Evolutionary conservation across 2,888 invertebrate species (phyloP), one percentile per base, ranked within the genome.

Genomic region (Enchytraeus crypticus): DNA sequence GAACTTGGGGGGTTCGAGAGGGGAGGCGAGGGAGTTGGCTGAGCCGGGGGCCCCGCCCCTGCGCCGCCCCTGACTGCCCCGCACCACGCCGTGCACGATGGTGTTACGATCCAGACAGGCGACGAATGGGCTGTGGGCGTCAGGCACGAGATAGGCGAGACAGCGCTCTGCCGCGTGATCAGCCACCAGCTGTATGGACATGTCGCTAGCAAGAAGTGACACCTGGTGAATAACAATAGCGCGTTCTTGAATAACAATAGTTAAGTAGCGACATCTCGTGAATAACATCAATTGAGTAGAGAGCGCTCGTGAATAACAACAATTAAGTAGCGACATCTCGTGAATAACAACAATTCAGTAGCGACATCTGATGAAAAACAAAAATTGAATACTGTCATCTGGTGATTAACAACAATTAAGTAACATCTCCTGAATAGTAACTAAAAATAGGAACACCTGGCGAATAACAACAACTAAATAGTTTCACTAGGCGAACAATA

Each of bases 11-110:
- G 38, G 18, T 23, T 53, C 47, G n/a, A 21, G 2, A 27, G 60
- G 38, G 5, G 46, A 30, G 34, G 38, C 11, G 26, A 47, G 26
- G 53, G 46, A 1, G 57, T 59, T 8, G 49, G 53, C 26, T 38
- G 57, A 5, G 51, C 38, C 34, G 23, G 21, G 26, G n/a, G n/a
- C 33, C 43, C 33, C 33, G 34, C 34, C 34, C 26, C 14, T 8
- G 14, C 29, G 8, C 26, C 14, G 26, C 8, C 49, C 21, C 1
- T n/a, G 46, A 5, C 26, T 53, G 27, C 65, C 51, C 53, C 46
- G 46, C 60, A 67, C 27, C 33, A 57, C 57, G 53, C 57, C 68
- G 27, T 29, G 49, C 45, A 63, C 29, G 46, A 63, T 49, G 30
- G 53, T 51, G 57, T 46, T 63, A 27, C 53, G 55, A n/a, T 59